Base-by-base conservation (phyloP, 1,140 invertebrate species). In the Daktulosphaira vitifoliae region DNA sequence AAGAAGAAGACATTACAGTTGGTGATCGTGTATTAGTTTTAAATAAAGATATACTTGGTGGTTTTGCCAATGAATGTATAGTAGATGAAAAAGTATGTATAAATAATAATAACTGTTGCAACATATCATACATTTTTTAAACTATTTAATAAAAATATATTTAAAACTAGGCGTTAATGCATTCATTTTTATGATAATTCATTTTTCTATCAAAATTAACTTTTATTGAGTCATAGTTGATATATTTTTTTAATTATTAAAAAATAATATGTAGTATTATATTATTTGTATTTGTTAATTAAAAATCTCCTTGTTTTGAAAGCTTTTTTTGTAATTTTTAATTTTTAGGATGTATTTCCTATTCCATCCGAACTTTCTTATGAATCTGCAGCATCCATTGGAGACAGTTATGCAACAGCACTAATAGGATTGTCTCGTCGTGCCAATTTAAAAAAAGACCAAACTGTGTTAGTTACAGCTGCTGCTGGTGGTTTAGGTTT, bases 391-490 rank as follows among this genome's bases (percentile, higher is more conserved):
- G 79, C 78, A 20, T 76, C 78, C 29, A 67, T 81, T n/a, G 67
- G 80, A 3, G 77, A 82, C 52, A 77, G 78, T 65, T 84, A 84
- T 71, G 76, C 79, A 8, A 82, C 80, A 18, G 80, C 81, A 29
- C 70, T 82, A 22, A 69, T 84, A 66, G 82, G 79, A 16, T 70
- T 84, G 5, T 76, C 77, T 18, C 72, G 78, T 59, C 75, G 78
- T 69, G 81, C 79, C 13, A 71, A 75, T 46, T 69, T 84, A 9
- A 72, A 80, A 39, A 75, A 78, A 65, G 74, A 78, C 54, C 77
- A 83, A 66, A 78, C 76, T 29, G 73, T 84, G 16, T 66, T 80
- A 13, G 74, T 84, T 22, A 83, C 82, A 66, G 79, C 81, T 20
- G 81, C 81, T 37, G 75, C 80, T 49, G 82, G 82, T 26, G 78